Evolutionary conservation across 30 jellyfish, hydroid and myxozoan genomes (phyloP).

Genomic region (Aurelia sp.): DNA sequence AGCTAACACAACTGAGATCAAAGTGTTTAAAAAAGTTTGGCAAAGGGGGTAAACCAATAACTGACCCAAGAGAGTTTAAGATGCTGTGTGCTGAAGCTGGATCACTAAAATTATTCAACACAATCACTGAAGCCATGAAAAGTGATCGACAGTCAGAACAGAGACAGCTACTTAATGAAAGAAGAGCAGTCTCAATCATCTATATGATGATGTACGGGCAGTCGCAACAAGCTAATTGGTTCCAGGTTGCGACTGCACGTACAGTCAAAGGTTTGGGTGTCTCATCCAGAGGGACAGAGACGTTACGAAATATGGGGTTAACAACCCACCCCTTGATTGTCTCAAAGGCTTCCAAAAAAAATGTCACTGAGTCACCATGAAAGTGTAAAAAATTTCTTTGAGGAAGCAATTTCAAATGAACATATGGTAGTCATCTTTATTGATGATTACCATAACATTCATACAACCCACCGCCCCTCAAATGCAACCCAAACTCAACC

Average conservation of each 20-base stretch:
- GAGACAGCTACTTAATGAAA: slow-evolving; percentile 9
- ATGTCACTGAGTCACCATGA: not conserved
- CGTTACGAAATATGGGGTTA: slow-evolving; percentile 1
- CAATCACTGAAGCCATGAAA: slow-evolving; percentile 3
- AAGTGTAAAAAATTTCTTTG: slow-evolving; percentile 12
- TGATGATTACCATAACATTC: slow-evolving; percentile 18
- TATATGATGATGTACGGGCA: slow-evolving; percentile 29
- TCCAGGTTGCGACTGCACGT: slow-evolving; percentile 20
- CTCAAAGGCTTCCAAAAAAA: not conserved
- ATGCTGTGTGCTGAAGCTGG: slow-evolving; percentile 29
- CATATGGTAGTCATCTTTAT: slow-evolving; percentile 4
- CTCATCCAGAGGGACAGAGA: slow-evolving; percentile 1
- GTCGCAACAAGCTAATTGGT: slow-evolving; percentile 32
- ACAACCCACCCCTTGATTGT: slow-evolving; percentile 20
- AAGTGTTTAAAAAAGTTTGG: slow-evolving; percentile 16
- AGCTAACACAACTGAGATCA: not conserved
- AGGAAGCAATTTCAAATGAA: slow-evolving; percentile 8
- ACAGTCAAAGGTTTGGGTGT: slow-evolving; percentile 13
- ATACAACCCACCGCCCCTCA: slow-evolving; percentile 20
- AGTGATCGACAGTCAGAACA: slow-evolving; percentile 7
- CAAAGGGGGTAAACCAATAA: slow-evolving; percentile 13
- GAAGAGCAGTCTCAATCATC: slow-evolving; percentile 16
- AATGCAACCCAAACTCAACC: slow-evolving; percentile 5
- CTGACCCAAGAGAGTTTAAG: slow-evolving; percentile 21
- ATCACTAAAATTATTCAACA: not conserved